Conservation (phyloP, 2,113 vertebrate genomes). For the Nyctibius bracteatus region DNA sequence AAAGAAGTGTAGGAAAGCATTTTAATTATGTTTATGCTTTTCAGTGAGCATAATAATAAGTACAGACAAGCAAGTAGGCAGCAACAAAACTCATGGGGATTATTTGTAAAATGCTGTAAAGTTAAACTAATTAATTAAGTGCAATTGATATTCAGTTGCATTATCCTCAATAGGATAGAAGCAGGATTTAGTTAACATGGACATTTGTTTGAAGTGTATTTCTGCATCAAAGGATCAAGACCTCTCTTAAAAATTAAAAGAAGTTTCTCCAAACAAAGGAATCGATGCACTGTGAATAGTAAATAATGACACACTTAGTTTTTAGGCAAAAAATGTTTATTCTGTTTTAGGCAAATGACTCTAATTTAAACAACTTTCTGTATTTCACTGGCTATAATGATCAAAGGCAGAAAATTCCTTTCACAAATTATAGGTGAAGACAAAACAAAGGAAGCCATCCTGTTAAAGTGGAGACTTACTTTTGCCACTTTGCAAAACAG, state of each 20-base stretch:
- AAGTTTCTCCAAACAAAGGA: background rate
- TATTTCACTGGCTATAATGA: background rate
- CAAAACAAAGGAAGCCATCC: background rate
- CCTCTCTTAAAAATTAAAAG: background rate
- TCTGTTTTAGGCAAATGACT: background rate
- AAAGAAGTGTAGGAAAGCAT: constrained; percentile 23
- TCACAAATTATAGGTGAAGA: background rate
- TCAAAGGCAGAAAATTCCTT: background rate
- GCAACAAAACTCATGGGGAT: constrained; percentile 46
- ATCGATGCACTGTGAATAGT: background rate
- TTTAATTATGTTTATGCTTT: constrained; percentile 58
- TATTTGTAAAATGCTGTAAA: constrained; percentile 52
- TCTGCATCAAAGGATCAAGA: background rate
- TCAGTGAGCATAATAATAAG: constrained; percentile 42
- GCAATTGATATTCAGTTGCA: constrained; percentile 47
- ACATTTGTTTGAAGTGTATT: background rate
- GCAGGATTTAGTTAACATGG: background rate
- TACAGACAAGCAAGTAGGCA: constrained; percentile 48
- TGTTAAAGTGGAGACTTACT: background rate
- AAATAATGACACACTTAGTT: background rate
- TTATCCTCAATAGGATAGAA: constrained; percentile 14
- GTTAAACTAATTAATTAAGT: constrained; percentile 61
- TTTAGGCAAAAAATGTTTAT: background rate
- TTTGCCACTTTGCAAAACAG: background rate
- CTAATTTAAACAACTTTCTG: background rate